phyloP scores from a whole-genome alignment of 2,797 vertebrate genomes.

The Eulemur coronatus region DNA sequence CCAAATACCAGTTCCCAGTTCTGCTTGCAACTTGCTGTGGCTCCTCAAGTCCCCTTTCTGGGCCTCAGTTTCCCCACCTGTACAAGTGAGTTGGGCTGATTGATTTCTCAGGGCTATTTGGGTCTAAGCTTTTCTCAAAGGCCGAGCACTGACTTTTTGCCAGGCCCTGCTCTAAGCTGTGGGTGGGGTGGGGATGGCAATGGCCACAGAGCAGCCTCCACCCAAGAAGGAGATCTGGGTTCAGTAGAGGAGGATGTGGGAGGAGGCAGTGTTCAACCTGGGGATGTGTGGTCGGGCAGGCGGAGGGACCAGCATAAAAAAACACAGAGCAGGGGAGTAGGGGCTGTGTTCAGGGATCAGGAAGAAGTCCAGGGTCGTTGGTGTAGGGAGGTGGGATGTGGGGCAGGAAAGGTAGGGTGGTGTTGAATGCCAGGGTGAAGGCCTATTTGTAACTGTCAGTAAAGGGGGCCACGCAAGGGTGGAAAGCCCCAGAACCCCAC shows the following conservation, averaged over 20 bases:
- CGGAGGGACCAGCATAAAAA: background rate
- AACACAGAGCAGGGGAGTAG: background rate
- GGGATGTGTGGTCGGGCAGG: background rate
- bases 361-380: background rate
- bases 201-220: background rate
- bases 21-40: background rate
- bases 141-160: background rate
- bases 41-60: constrained; percentile 47
- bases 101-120: constrained; percentile 18
- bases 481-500: background rate
- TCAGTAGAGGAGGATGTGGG: background rate
- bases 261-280: background rate
- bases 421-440: background rate
- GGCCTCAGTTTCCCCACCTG: background rate
- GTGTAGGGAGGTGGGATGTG: background rate
- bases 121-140: constrained; percentile 48
- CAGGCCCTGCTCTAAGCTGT: background rate
- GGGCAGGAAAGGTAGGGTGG: background rate
- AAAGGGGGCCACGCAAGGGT: background rate
- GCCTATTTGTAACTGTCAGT: background rate
- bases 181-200: background rate
- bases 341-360: background rate
- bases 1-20: background rate
- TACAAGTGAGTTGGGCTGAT: background rate
- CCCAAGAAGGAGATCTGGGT: background rate